These are phyloP conservation scores for Ichneumon xanthorius DNA, from an alignment of 2,888 invertebrate genomes.

Conservation along the genomic window DNA sequence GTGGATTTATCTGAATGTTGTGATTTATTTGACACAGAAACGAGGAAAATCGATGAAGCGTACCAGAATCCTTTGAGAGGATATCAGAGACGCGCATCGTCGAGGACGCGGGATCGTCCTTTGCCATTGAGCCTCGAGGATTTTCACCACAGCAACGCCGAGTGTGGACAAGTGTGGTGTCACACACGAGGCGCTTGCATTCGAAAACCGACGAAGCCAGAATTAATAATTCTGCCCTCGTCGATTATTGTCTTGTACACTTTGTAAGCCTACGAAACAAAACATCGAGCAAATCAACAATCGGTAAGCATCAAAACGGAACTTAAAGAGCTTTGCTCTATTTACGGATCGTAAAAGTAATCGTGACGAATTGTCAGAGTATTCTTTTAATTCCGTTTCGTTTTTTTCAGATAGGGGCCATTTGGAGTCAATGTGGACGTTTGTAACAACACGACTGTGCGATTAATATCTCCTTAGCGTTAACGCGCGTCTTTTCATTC, in stretches of 20 bases:
- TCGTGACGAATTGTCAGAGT: constrained; percentile 22
- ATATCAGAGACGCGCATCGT: constrained; percentile 60
- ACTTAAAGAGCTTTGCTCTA: background rate
- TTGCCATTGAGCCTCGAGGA: constrained; percentile 64
- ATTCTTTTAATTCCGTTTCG: constrained; percentile 21
- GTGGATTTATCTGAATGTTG: background rate
- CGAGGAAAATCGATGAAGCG: constrained; percentile 73
- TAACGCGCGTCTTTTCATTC: constrained; percentile 61
- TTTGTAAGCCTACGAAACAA: constrained; percentile 73
- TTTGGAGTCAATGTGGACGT: constrained; percentile 81
- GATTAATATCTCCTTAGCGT: constrained; percentile 61
- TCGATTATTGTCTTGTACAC: constrained; percentile 63
- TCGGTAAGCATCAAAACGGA: constrained; percentile 72
- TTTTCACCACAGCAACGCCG: constrained; percentile 56
- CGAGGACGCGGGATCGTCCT: constrained; percentile 64
- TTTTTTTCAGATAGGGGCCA: constrained; percentile 82
- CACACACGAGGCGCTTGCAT: constrained; percentile 51
- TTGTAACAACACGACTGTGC: constrained; percentile 77
- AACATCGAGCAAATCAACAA: constrained; percentile 79
- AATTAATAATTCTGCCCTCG: constrained; percentile 43
- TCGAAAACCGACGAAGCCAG: constrained; percentile 29
- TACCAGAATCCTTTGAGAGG: constrained; percentile 69
- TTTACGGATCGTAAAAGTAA: background rate
- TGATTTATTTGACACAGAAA: constrained; percentile 69
- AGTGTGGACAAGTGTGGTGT: constrained; percentile 59